Base-by-base conservation (phyloP, 2,888 invertebrate genomes). In the Pammene fasciana region DNA sequence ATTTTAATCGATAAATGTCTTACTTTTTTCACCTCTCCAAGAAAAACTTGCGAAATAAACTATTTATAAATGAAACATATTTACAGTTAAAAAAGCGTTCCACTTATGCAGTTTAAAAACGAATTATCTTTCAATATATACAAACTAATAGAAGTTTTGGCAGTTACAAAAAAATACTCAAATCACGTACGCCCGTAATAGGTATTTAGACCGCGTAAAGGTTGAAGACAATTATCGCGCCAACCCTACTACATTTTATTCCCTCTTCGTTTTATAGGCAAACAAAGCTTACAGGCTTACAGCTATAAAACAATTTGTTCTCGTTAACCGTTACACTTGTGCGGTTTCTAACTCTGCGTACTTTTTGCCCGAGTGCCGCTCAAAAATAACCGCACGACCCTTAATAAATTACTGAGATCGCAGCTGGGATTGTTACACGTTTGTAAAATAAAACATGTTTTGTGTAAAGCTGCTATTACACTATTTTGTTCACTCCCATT, bases 351-450 rank as follows among this genome's bases (percentile, higher is more conserved):
- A 56, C 68, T 36, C 50, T 38, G 64, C 36, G 43, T 59, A 64
- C 64, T 68, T 68, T 68, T 68, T 68, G 59, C 64, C 52, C 45
- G 57, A 68, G 64, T 45, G 64, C 52, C 36, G 56, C 68, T 65
- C 64, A 54, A 68, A 64, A 64, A 68, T 68, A 68, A 59, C 68
- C 68, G 62, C 68, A 54, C 14, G 64, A 68, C 68, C 66, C 68
- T 68, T 64, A 52, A 68, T 68, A 68, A 68, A 68, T 68, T 65
- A 68, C 68, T 64, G 64, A 45, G 50, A 68, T 57, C 62, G 45
- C 68, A 65, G 64, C 64, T 65, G 68, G 64, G n/a, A 43, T 68
- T 48, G 56, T 45, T 18, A 18, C 54, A 43, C 45, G 48, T 60
- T 60, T 6, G 46, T 48, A 13, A 48, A 45, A 57, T 50, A 65